Percentiles rank a stretch among this genome's conserved stretches.
These are phyloP conservation scores for Omphaloscelis lunosa DNA, from an alignment of 2,888 invertebrate genomes.

Conservation along the genomic window DNA sequence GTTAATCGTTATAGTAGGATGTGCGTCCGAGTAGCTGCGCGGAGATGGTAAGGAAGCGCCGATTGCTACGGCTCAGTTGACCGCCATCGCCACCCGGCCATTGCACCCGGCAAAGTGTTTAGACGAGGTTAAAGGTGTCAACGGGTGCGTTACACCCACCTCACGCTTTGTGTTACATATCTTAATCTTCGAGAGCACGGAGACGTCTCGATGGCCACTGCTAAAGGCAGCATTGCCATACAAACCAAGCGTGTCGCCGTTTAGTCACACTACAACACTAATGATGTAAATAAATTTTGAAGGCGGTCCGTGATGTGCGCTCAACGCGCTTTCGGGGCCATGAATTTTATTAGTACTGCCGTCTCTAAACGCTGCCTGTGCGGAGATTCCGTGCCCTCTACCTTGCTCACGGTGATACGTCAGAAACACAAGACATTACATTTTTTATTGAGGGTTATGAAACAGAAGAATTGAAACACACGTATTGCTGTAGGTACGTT, in stretches of 20 bases:
- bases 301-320: no score
- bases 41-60: background rate
- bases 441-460: no score
- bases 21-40: no score
- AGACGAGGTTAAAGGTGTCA: background rate
- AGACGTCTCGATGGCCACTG: background rate
- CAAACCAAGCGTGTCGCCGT: background rate
- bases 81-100: background rate
- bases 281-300: no score
- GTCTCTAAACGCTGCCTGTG: background rate
- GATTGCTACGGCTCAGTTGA: background rate
- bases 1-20: background rate
- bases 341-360: background rate
- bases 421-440: background rate
- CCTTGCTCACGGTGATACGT: background rate
- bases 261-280: background rate
- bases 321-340: background rate
- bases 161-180: no score
- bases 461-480: background rate
- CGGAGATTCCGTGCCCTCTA: background rate
- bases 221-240: background rate
- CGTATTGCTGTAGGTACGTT: background rate
- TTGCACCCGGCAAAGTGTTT: background rate
- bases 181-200: background rate
- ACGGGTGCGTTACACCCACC: no score